A percentile compares a stretch with the other conserved stretches of the same genome.
These are phyloP conservation scores for Eulithis testata DNA, from an alignment of 2,888 invertebrate species.

Conservation along the genomic window DNA sequence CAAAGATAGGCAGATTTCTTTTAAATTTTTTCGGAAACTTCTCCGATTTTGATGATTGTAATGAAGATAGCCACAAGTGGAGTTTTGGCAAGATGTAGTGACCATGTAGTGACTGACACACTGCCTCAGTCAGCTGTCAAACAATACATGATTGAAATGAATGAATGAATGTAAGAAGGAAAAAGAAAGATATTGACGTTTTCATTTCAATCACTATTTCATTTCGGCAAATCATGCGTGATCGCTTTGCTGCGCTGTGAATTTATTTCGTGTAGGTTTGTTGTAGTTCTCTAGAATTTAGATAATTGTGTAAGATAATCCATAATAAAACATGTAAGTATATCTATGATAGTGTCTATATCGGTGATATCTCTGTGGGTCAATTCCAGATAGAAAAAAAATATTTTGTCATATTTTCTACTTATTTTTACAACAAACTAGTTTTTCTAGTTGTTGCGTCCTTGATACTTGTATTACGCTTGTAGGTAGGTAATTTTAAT, in stretches of 20 bases:
- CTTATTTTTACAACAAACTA: slow-evolving; percentile 59
- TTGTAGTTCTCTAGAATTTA: slow-evolving; percentile 45
- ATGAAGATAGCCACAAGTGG: slow-evolving; percentile 1
- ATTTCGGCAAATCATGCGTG: slow-evolving; percentile 70
- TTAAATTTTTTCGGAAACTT: slow-evolving; percentile 9
- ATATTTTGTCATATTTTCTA: slow-evolving; percentile 43
- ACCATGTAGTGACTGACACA: too few species aligned
- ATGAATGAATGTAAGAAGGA: too few species aligned
- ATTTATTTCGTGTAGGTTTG: slow-evolving; percentile 39
- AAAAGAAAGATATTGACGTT: neutral
- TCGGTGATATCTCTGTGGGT: neutral
- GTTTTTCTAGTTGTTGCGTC: slow-evolving; percentile 64
- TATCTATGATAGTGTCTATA: neutral
- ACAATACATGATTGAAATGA: neutral
- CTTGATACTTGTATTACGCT: slow-evolving; percentile 61
- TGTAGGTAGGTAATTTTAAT: slow-evolving; percentile 44
- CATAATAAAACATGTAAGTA: slow-evolving; percentile 48
- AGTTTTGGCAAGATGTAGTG: slow-evolving; percentile 10
- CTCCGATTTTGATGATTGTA: slow-evolving; percentile 34
- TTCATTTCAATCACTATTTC: slow-evolving; percentile 26
- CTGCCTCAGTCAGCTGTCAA: neutral
- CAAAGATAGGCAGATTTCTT: too few species aligned
- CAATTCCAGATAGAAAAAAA: slow-evolving; percentile 19
- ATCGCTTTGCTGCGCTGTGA: slow-evolving; percentile 51
- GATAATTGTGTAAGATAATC: slow-evolving; percentile 42